Base-by-base conservation (phyloP, 2,797 vertebrate genomes). In the Schizopygopsis pylzovi region DNA sequence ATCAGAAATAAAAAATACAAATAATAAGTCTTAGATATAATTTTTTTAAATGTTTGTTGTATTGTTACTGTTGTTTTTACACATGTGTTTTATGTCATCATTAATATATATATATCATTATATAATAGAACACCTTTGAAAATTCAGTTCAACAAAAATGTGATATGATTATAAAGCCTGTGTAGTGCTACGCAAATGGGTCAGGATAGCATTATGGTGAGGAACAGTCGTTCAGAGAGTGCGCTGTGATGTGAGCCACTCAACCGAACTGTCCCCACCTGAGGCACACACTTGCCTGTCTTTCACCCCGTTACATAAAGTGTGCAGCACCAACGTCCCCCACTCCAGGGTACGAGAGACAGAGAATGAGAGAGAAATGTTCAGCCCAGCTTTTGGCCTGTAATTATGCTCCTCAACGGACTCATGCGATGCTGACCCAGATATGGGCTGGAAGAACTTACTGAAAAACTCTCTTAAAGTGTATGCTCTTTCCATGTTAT, bases 251-350 rank as follows among this genome's bases (percentile, higher is more conserved):
- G 83, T 8, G 41, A 67, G 67, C 28, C 88, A 39, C n/a, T 81
- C 71, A 71, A 75, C 70, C 45, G n/a, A 85, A 75, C 77, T 80
- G 79, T 73, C 56, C 83, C 87, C 91, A 92, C 90, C 92, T 91
- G 89, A 89, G 89, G 78, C 82, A 81, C 82, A 73, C 73, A 88
- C 68, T 90, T 79, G 67, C 89, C 82, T 71, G 83, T 61, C 72
- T 77, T 87, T 91, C 61, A 92, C 90, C 92, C 91, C 85, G 25
- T 91, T 93, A 87, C 86, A 89, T 88, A 91, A 90, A 92, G 84
- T 9, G 54, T 37, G 18, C 1, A n/a, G 72, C 59, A 86, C 75
- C 67, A 63, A 83, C 43, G 33, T 43, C 33, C 77, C 45, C 72
- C 82, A 43, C 81, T 70, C 28, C 65, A 39, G 33, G 77, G 41